These are phyloP conservation scores for Clarias magur DNA, from an alignment of 2,113 vertebrate species.

Conservation along the genomic window DNA sequence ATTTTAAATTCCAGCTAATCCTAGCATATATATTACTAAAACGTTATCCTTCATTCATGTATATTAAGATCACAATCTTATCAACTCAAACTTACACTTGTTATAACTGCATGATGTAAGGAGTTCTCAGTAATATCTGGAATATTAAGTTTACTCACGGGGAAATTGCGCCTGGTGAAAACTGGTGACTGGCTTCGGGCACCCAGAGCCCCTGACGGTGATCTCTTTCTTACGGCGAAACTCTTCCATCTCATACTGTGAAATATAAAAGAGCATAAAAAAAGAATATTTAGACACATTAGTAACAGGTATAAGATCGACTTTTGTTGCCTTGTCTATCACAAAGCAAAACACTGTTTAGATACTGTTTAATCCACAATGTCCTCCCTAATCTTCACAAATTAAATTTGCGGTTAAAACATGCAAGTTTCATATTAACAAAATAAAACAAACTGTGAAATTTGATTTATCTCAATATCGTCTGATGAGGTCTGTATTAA, in stretches of 20 bases:
- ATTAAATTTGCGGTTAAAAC: too few relatives aligned
- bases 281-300: not conserved
- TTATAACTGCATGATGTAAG: not conserved
- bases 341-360: not conserved
- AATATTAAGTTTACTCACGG: slow-evolving; percentile 76
- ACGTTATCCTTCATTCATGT: not conserved
- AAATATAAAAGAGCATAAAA: not conserved
- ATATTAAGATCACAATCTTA: too few relatives aligned
- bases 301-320: not conserved
- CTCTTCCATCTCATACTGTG: slow-evolving; percentile 90
- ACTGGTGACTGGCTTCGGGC: slow-evolving; percentile 83
- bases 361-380: too few relatives aligned
- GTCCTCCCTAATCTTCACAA: too few relatives aligned
- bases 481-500: too few relatives aligned
- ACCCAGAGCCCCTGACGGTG: slow-evolving; percentile 85
- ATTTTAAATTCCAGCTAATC: not conserved
- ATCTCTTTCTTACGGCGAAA: slow-evolving; percentile 91
- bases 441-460: too few relatives aligned
- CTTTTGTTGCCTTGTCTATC: not conserved
- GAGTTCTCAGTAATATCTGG: slow-evolving; percentile 16
- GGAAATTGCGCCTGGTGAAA: slow-evolving; percentile 96
- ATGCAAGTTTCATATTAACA: too few relatives aligned
- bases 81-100: not conserved
- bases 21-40: not conserved
- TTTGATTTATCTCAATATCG: too few relatives aligned